Base-by-base conservation (phyloP, 2,888 invertebrate genomes). In the Cantharis nigra region DNA sequence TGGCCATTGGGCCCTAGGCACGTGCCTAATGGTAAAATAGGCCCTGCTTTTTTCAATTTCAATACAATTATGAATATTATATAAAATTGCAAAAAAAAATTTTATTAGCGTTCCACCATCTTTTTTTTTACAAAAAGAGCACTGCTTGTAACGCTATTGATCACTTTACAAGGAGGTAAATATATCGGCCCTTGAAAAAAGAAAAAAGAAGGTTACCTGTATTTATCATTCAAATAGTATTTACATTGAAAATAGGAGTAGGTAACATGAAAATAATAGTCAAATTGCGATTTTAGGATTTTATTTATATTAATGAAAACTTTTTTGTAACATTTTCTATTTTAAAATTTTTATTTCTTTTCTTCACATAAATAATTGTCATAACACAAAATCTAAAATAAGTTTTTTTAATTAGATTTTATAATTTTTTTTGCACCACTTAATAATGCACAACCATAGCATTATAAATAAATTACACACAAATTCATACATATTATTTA, bases 291-390 rank as follows among this genome's bases (percentile, higher is more conserved):
- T 76, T 73, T 75, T 73, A 73, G 73, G 49, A n/a, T 63, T 26
- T 72, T 72, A 74, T 69, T 71, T 76, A 78, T 75, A 76, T 78
- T 26, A 78, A 72, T 73, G 33, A 75, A 76, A 76, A 14, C 65
- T 67, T 72, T 75, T 78, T 78, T 78, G 63, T 75, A 78, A 78
- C 78, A 75, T 75, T 78, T 73, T 83, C 74, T 77, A 80, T 85
- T 86, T 86, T 86, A 83, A 85, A 85, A 81, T 86, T 87, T 87
- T 87, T 86, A 85, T 74, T 77, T 18, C 81, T 79, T 78, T 84
- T 83, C 78, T 76, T 78, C 78, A 80, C 74, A 74, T 78, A 74
- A 77, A 78, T 78, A 74, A 79, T 83, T 81, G 82, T 84, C 81
- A 82, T 83, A 82, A 82, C 82, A 83, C 81, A 83, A 74, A 78